A percentile compares a stretch with the other conserved stretches of the same genome.
phyloP scores from a whole-genome alignment of 92 coral and sea anemone genomes.

The Pocillopora grandis region DNA sequence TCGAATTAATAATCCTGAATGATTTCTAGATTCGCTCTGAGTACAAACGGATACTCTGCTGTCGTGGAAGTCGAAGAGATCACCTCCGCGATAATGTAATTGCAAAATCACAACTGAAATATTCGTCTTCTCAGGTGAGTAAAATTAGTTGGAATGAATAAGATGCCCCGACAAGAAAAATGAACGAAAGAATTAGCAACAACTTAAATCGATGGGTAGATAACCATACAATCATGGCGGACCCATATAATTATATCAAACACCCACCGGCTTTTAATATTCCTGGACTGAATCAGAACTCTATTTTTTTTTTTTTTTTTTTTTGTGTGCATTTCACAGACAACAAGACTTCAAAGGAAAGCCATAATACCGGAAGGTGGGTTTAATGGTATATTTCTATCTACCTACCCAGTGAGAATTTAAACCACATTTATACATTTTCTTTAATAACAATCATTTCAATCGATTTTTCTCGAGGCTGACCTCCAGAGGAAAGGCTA shows the following conservation, averaged over 20 bases:
- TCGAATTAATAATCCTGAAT: neutral
- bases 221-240: too few relatives aligned
- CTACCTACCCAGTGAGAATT: too few relatives aligned
- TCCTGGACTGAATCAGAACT: neutral
- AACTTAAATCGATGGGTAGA: too few relatives aligned
- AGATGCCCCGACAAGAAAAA: neutral
- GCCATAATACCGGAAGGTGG: conserved; percentile 14
- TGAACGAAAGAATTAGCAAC: neutral
- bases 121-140: conserved; percentile 15
- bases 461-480: too few relatives aligned
- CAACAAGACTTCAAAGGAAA: conserved; percentile 32
- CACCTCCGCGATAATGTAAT: conserved; percentile 42
- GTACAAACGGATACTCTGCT: conserved; percentile 69
- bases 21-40: conserved; percentile 66
- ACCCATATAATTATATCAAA: too few relatives aligned
- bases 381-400: too few relatives aligned
- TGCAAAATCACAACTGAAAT: conserved; percentile 10
- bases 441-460: too few relatives aligned
- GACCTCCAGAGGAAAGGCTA: too few relatives aligned
- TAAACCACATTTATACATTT: too few relatives aligned
- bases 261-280: too few relatives aligned
- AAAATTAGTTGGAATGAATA: neutral
- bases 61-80: conserved; percentile 78
- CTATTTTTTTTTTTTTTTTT: neutral
- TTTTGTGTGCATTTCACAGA: neutral